These are phyloP conservation scores for Trinectes maculatus DNA, from an alignment of 2,113 vertebrate species.

Conservation along the genomic window DNA sequence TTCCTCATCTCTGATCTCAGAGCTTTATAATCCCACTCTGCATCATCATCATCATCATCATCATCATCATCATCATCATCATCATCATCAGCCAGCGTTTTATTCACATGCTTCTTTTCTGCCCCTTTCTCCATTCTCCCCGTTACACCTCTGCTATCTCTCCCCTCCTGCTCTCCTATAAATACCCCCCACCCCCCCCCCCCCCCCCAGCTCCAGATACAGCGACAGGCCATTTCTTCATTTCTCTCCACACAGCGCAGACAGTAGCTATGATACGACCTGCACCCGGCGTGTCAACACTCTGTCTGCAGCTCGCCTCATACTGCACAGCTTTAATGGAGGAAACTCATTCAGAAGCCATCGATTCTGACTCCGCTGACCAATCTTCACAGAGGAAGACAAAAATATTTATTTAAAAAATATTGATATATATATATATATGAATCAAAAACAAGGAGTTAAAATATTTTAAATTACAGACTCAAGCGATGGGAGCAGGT, in stretches of 20 bases:
- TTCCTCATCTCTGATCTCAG: background rate
- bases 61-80: no score
- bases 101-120: background rate
- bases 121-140: background rate
- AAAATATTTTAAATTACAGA: no score
- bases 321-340: no score
- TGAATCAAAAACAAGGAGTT: no score
- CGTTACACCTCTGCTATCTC: constrained; percentile 17
- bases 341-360: no score
- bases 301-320: constrained; percentile 4
- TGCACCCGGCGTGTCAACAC: constrained; percentile 3
- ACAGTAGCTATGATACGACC: constrained; percentile 33
- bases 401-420: background rate
- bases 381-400: no score
- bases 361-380: no score
- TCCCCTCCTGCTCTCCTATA: constrained; percentile 32
- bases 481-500: no score
- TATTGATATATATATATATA: background rate
- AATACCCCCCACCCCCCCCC: constrained; percentile 41
- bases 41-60: no score
- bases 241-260: constrained; percentile 57
- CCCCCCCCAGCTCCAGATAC: constrained; percentile 32
- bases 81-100: no score
- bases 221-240: constrained; percentile 46
- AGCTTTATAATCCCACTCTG: constrained; percentile 16